A percentile compares a stretch with the other conserved stretches of the same genome.
Evolutionary conservation across 2,113 vertebrate genomes (phyloP).

Genomic region (Aspiorhynchus laticeps): DNA sequence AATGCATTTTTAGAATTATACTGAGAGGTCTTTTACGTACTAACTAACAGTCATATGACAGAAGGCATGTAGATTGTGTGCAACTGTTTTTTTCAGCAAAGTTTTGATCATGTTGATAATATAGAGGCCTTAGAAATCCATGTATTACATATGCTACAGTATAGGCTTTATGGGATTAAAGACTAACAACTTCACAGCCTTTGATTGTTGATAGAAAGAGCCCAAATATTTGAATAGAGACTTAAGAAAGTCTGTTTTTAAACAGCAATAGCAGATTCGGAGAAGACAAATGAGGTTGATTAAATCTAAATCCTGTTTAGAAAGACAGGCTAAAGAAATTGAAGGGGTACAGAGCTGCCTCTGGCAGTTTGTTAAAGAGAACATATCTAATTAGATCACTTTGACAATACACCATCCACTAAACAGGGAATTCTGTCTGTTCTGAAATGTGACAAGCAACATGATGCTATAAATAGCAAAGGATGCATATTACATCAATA

Average conservation of each 20-base stretch:
- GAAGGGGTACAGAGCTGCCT: slow-evolving; percentile 36
- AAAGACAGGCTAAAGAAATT: slow-evolving; percentile 43
- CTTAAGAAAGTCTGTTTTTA: slow-evolving; percentile 1
- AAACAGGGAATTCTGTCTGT: slow-evolving; percentile 21
- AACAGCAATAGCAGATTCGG: background rate
- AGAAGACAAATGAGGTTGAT: slow-evolving; percentile 45
- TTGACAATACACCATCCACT: slow-evolving; percentile 21
- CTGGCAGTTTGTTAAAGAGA: slow-evolving; percentile 42
- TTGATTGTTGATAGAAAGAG: background rate
- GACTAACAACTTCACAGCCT: background rate
- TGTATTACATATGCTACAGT: background rate
- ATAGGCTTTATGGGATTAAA: background rate
- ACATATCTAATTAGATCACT: slow-evolving; percentile 46
- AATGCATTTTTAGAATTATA: background rate
- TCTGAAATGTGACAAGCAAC: slow-evolving; percentile 20
- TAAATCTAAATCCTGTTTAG: slow-evolving; percentile 44
- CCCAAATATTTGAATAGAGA: background rate
- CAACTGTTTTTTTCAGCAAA: background rate
- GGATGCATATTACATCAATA: slow-evolving; percentile 31
- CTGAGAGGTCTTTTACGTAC: background rate
- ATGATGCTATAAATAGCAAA: background rate
- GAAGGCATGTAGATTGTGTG: background rate
- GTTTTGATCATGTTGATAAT: background rate
- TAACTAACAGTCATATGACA: background rate
- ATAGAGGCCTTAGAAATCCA: background rate